Conservation (phyloP, 64 coral and sea anemone genomes). For the Montipora capricornis region DNA sequence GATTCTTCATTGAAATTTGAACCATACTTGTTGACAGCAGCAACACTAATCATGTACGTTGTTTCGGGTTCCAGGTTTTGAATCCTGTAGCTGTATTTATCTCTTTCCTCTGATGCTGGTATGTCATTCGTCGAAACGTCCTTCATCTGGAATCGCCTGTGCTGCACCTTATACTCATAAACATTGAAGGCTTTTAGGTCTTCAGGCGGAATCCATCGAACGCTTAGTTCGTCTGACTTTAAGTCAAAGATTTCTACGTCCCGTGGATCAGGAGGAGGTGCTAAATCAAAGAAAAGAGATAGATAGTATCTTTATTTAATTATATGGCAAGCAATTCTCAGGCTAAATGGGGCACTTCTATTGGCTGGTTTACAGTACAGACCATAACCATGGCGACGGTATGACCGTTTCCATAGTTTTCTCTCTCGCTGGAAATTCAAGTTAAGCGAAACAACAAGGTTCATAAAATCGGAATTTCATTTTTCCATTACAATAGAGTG, state of each 20-base stretch:
- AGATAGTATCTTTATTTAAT: too few relatives aligned
- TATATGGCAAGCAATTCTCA: too few relatives aligned
- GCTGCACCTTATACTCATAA: neutral
- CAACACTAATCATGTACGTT: constrained; percentile 14
- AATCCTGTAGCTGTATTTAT: neutral
- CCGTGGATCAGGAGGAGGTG: neutral
- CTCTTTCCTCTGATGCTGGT: neutral
- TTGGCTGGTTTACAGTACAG: too few relatives aligned
- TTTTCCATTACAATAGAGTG: too few relatives aligned
- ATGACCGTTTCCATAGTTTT: too few relatives aligned
- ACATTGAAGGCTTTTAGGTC: neutral
- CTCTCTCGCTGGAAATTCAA: too few relatives aligned
- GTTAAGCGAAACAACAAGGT: too few relatives aligned
- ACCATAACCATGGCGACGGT: too few relatives aligned
- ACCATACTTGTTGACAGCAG: neutral
- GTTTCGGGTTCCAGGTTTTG: constrained; percentile 22
- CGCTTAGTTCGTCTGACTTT: constrained; percentile 11
- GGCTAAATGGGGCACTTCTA: too few relatives aligned
- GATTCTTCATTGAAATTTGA: neutral
- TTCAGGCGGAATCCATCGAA: constrained; percentile 12
- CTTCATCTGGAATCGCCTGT: neutral
- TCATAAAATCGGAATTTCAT: too few relatives aligned
- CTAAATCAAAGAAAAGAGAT: neutral
- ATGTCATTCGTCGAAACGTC: neutral
- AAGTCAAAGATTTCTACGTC: neutral